phyloP scores from a whole-genome alignment of 1,140 invertebrate genomes.

The Eciton burchellii region DNA sequence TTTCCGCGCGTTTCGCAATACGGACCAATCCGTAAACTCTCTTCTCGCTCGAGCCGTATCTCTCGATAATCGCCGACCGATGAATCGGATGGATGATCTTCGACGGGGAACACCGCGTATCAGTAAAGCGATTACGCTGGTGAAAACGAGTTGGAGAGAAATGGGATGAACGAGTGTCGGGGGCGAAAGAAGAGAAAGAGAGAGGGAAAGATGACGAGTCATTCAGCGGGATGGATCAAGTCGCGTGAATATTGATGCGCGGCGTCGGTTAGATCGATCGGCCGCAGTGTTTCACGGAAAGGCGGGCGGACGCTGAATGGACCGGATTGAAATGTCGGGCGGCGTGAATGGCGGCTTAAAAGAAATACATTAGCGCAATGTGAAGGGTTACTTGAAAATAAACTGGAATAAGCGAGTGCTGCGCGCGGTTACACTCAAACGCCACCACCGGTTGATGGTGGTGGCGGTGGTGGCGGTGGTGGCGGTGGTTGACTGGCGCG shows the following conservation, averaged over 20 bases:
- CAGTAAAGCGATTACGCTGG: conserved; percentile 36
- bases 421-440: conserved; percentile 63
- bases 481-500: conserved; percentile 19
- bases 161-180: background rate
- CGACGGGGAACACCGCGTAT: too few species aligned
- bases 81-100: background rate
- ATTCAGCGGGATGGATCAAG: conserved; percentile 68
- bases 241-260: conserved; percentile 73
- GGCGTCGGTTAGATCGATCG: conserved; percentile 82
- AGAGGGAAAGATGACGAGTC: conserved; percentile 75
- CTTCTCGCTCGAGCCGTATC: background rate
- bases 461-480: too few species aligned
- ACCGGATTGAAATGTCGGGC: conserved; percentile 83
- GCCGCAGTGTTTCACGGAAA: conserved; percentile 78
- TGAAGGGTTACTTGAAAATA: conserved; percentile 81
- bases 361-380: conserved; percentile 83
- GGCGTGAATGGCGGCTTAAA: conserved; percentile 79
- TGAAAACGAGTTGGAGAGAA: conserved; percentile 4
- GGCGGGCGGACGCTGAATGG: conserved; percentile 75
- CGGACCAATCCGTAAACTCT: background rate
- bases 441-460: conserved; percentile 43
- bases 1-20: background rate
- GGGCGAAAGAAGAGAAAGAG: conserved; percentile 22
- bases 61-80: too few species aligned
- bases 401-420: conserved; percentile 69